These are phyloP conservation scores for Grapholita molesta DNA, from an alignment of 1,140 invertebrate species.

Conservation along the genomic window DNA sequence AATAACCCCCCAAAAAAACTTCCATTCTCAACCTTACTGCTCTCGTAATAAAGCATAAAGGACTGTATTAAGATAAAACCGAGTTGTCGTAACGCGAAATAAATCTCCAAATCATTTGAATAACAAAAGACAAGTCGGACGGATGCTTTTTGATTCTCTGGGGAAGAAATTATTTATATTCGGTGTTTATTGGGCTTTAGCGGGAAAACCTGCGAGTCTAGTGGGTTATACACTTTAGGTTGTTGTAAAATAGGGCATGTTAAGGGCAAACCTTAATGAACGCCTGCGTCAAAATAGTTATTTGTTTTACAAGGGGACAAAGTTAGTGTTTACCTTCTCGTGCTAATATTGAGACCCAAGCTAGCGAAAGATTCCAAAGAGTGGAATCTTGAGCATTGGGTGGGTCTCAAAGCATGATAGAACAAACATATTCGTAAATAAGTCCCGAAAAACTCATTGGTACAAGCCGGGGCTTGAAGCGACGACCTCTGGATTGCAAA, in stretches of 20 bases:
- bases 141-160: conserved; percentile 14
- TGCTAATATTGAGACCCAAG: too few species aligned
- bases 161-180: conserved; percentile 13
- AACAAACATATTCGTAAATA: too few species aligned
- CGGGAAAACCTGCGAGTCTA: not conserved
- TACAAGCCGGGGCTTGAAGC: too few species aligned
- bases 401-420: too few species aligned
- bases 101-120: conserved; percentile 10
- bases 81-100: not conserved
- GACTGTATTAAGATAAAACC: not conserved
- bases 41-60: not conserved
- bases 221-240: not conserved
- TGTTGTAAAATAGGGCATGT: not conserved
- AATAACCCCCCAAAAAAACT: not conserved
- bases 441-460: too few species aligned
- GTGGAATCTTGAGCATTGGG: too few species aligned
- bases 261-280: not conserved
- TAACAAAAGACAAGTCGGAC: conserved; percentile 12
- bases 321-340: too few species aligned
- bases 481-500: too few species aligned
- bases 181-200: conserved; percentile 11
- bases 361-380: too few species aligned
- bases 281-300: too few species aligned
- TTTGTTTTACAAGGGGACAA: too few species aligned
- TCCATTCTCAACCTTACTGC: not conserved